Evolutionary conservation across 2,797 vertebrate species (phyloP).

Genomic region (Numenius phaeopus): DNA sequence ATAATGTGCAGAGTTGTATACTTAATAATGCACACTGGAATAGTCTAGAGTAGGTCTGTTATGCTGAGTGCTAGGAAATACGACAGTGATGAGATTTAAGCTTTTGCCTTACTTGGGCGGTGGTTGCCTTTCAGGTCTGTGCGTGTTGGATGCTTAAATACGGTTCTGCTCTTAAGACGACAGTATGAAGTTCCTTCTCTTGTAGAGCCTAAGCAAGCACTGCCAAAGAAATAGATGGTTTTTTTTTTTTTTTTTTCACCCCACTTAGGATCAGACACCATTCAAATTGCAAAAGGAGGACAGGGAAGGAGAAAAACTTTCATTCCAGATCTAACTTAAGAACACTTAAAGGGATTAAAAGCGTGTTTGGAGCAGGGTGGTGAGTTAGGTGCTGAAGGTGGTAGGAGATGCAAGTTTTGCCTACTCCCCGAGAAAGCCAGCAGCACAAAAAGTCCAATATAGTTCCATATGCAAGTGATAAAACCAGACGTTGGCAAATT

Average conservation of each 20-base stretch:
- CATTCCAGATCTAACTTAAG: neutral
- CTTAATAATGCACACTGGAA: constrained; percentile 60
- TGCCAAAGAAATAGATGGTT: neutral
- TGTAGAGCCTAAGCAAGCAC: neutral
- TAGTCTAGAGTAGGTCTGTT: constrained; percentile 45
- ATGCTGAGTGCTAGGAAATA: constrained; percentile 64
- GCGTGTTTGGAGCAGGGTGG: neutral
- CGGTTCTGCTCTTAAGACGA: neutral
- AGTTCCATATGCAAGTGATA: constrained; percentile 72
- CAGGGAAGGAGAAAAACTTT: neutral
- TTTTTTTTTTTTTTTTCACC: neutral
- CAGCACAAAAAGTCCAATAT: constrained; percentile 45
- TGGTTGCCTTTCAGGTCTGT: constrained; percentile 25
- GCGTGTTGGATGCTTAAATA: constrained; percentile 21
- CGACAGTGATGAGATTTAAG: constrained; percentile 48
- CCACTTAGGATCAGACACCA: neutral
- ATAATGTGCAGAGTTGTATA: constrained; percentile 57
- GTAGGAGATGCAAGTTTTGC: constrained; percentile 1
- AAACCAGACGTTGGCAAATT: constrained; percentile 81
- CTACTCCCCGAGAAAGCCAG: constrained; percentile 41
- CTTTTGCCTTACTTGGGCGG: neutral
- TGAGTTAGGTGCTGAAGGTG: neutral
- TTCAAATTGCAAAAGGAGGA: neutral
- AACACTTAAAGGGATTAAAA: constrained; percentile 9
- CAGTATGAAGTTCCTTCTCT: neutral